phyloP scores from a whole-genome alignment of 2,797 vertebrate genomes.

The Chloroceryle inda region DNA sequence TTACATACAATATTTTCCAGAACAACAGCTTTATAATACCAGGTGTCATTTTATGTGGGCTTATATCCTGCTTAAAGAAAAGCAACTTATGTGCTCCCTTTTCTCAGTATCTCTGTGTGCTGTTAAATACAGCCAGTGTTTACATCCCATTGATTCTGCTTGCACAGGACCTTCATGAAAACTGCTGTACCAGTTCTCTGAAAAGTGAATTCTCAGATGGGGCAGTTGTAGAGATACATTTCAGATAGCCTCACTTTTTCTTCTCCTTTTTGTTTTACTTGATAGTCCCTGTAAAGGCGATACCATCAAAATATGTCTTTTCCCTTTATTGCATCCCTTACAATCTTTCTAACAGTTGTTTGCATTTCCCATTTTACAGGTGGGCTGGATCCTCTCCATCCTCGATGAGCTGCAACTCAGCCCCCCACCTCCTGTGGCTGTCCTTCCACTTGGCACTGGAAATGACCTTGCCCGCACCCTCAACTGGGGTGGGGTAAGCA shows the following conservation, averaged over 20 bases:
- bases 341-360: background rate
- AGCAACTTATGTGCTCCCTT: background rate
- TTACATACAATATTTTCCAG: background rate
- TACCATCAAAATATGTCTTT: background rate
- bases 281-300: background rate
- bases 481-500: constrained; percentile 99
- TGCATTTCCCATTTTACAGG: constrained; percentile 79
- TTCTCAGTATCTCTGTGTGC: background rate
- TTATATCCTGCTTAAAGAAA: background rate
- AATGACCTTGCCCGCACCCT: constrained; percentile 98
- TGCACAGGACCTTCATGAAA: background rate
- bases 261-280: background rate
- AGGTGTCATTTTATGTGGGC: background rate
- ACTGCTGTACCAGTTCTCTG: background rate
- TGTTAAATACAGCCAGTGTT: background rate
- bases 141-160: background rate
- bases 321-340: background rate
- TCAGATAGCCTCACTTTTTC: background rate
- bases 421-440: constrained; percentile 95
- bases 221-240: background rate
- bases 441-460: constrained; percentile 97
- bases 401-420: constrained; percentile 95
- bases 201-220: background rate
- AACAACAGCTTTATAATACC: background rate
- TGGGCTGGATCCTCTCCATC: constrained; percentile 98